phyloP scores from a whole-genome alignment of 2,797 vertebrate genomes.

The Sitta carolinensis region DNA sequence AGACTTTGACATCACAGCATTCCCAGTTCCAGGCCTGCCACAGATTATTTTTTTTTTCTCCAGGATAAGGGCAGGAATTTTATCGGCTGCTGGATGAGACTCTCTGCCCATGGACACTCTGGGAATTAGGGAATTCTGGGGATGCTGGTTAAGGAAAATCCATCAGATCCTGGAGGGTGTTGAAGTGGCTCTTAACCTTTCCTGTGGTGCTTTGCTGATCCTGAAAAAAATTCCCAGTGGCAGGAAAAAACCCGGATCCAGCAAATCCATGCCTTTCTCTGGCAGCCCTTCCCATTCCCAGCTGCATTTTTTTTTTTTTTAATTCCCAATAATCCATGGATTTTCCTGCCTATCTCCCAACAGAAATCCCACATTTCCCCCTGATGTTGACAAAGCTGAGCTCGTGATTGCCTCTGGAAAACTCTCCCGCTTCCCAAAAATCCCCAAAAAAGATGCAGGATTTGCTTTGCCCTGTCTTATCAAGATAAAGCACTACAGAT shows the following conservation, averaged over 20 bases:
- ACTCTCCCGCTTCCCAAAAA: not conserved
- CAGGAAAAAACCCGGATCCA: not conserved
- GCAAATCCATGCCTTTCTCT: not conserved
- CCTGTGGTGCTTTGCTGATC: not conserved
- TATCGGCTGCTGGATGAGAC: slow-evolving; percentile 46
- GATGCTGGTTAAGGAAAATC: not conserved
- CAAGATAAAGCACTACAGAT: slow-evolving; percentile 42
- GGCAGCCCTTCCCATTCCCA: not conserved
- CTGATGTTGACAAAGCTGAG: not conserved
- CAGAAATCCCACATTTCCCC: not conserved
- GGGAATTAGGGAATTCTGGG: not conserved
- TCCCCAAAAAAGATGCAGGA: not conserved
- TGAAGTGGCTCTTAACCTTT: not conserved
- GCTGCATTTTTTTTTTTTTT: too few species aligned
- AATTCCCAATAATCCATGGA: not conserved
- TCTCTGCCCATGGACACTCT: not conserved
- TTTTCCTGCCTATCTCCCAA: not conserved
- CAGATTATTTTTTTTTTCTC: not conserved
- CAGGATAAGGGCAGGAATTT: not conserved
- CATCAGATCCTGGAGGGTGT: not conserved
- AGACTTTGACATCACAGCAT: not conserved
- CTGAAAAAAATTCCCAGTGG: not conserved
- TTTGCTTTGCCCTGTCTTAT: not conserved
- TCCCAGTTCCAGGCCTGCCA: not conserved
- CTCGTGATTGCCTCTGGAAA: not conserved